A percentile compares a stretch with the other conserved stretches of the same genome.
These are phyloP conservation scores for Chroicocephalus ridibundus DNA, from an alignment of 2,113 vertebrate genomes.

Conservation along the genomic window DNA sequence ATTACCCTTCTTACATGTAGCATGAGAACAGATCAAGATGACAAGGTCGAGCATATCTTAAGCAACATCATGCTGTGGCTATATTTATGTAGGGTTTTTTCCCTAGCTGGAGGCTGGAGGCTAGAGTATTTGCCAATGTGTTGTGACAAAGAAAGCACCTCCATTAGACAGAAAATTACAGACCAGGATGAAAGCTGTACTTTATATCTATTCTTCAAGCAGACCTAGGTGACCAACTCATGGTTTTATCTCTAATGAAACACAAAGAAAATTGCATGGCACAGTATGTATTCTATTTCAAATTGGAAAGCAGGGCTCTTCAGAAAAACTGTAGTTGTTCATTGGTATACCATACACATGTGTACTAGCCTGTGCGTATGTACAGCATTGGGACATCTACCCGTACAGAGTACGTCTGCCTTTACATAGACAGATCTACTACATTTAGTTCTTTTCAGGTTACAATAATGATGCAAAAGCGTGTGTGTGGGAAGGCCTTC, in stretches of 20 bases:
- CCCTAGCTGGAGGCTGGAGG: not conserved
- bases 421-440: not conserved
- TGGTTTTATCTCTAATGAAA: slow-evolving; percentile 58
- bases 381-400: not conserved
- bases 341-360: not conserved
- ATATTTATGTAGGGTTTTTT: not conserved
- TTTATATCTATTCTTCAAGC: slow-evolving; percentile 36
- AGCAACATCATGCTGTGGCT: slow-evolving; percentile 13
- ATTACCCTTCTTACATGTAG: not conserved
- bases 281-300: not conserved
- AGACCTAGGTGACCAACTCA: slow-evolving; percentile 17
- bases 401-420: not conserved
- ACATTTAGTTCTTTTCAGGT: slow-evolving; percentile 29
- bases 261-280: slow-evolving; percentile 20
- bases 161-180: slow-evolving; percentile 61
- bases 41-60: slow-evolving; percentile 1
- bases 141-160: slow-evolving; percentile 43
- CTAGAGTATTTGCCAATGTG: not conserved
- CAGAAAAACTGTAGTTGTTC: not conserved
- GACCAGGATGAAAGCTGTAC: slow-evolving; percentile 29
- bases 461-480: slow-evolving; percentile 12
- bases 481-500: not conserved
- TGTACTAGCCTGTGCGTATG: not conserved
- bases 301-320: not conserved
- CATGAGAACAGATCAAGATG: slow-evolving; percentile 28